Evolutionary conservation across 2,113 vertebrate genomes (phyloP), one percentile per base, ranked within the genome.

Genomic region (Mastomys natalensis): DNA sequence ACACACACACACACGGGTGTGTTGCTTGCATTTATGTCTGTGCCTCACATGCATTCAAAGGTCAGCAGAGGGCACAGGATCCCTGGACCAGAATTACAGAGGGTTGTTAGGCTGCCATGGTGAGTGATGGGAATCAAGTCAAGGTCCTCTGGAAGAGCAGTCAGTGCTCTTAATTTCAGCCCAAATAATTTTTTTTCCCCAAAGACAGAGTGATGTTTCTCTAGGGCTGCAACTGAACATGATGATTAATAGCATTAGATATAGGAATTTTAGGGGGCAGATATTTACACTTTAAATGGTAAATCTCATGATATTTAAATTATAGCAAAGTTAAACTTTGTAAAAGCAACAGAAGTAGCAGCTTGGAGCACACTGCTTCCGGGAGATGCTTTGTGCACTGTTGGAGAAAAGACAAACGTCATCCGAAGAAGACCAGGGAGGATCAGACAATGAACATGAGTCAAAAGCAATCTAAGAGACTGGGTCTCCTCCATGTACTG

Each of bases 251-350:
- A 60, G 9, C 68, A 95, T 92, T 11, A 15, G 26, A 29, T 48
- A 70, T 24, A 96, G 90, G 55, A 90, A 92, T 84, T 64, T 48
- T 2, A 17, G n/a, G 37, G 7, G 2, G 12, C 55, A 84, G 22
- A 55, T 17, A 3, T 93, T 11, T 87, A 91, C 12, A 78, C 16
- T 78, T 76, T 84, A 73, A 91, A 93, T 21, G 21, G 9, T 72
- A 62, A 93, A 64, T 48, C n/a, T 80, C 29, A 81, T 45, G n/a
- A 31, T 53, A 86, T 64, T 1, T 64, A 96, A 93, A 82, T 76
- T 74, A 90, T 60, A 87, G 17, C 4, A 72, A 7, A 86, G 26
- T 58, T 86, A 90, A 92, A 51, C 31, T 91, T 17, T 53, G 7
- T 77, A 88, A 72, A 26, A 60, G 55, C 55, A 51, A 73, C 73